Evolutionary conservation across 1,140 invertebrate species (phyloP), one percentile per base, ranked within the genome.

Genomic region (Callitettix versicolor): DNA sequence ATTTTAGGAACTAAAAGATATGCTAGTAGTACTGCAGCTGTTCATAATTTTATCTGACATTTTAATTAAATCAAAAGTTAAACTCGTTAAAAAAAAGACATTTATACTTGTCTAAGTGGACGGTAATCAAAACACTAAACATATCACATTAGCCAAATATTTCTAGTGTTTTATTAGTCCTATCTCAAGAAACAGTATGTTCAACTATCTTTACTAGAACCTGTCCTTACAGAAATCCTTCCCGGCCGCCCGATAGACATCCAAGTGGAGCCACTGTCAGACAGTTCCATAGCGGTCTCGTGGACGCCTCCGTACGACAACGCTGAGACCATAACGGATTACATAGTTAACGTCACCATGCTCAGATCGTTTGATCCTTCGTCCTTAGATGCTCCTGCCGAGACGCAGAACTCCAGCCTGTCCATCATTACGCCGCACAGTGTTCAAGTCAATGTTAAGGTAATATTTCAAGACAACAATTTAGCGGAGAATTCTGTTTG

Each of bases 191-290:
- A n/a, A n/a, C n/a, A n/a, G n/a, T n/a, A n/a, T n/a, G n/a, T n/a
- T n/a, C n/a, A n/a, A n/a, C n/a, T n/a, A n/a, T n/a, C n/a, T n/a
- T n/a, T n/a, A n/a, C n/a, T n/a, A n/a, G n/a, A n/a, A n/a, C n/a
- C n/a, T n/a, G n/a, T n/a, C n/a, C n/a, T n/a, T 30, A 30, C 68
- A 85, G 83, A 84, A 69, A 67, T 86, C 11, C 71, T 90, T 9
- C 87, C 88, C 17, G 81, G 82, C 60, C 76, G 78, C 22, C 86
- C 87, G 12, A 71, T 78, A 64, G 73, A 79, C 22, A 72, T 90
- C 0, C 76, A 79, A 65, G 82, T 85, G 0, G 81, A 85, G 55
- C 73, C 83, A 2, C 61, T 86, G 18, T 80, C 80, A 24, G 81
- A 85, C 52, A 82, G 77, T 47, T 78, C 80, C 30, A 62, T 89